Conservation (phyloP, 2,113 vertebrate genomes). For the Oryctolagus cuniculus region mOryCun1.1 NC_091448.1:46480501-46481000, state of each 20-base stretch:
- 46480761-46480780: neutral
- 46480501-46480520: too few species aligned
- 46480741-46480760: neutral
- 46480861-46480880: constrained; percentile 49
- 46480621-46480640: constrained; percentile 17
- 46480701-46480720: neutral
- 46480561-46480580: too few species aligned
- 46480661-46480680: neutral
- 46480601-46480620: neutral
- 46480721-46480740: neutral
- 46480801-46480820: neutral
- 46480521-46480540: too few species aligned
- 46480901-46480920: neutral
- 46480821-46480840: neutral
- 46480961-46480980: constrained; percentile 15
- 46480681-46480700: neutral
- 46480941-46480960: constrained; percentile 25
- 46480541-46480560: too few species aligned
- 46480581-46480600: neutral
- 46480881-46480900: constrained; percentile 50
- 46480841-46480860: neutral
- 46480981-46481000: neutral
- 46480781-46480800: neutral
- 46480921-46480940: constrained; percentile 17
- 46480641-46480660: neutral